These are phyloP conservation scores for Sesia apiformis DNA, from an alignment of 2,888 invertebrate species.

Conservation along the genomic window DNA sequence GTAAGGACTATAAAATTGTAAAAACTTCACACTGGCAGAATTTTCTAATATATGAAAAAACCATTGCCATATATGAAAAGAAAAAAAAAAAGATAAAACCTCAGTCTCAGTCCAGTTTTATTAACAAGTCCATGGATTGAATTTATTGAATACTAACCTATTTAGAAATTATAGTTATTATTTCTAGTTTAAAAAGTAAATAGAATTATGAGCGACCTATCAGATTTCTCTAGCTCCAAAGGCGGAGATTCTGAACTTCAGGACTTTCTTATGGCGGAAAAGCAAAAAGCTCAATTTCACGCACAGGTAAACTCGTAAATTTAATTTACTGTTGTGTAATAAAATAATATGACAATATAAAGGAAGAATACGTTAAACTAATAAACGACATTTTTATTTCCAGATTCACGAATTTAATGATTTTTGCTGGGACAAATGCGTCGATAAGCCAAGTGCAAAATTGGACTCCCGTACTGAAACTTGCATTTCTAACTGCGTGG, in stretches of 20 bases:
- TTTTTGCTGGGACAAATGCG: constrained; percentile 96
- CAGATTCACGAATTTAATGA: constrained; percentile 95
- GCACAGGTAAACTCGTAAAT: constrained; percentile 80
- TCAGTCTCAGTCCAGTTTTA: too few species aligned
- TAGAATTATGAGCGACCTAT: constrained; percentile 43
- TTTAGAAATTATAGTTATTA: constrained; percentile 4
- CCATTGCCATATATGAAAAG: too few species aligned
- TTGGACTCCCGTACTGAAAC: constrained; percentile 92
- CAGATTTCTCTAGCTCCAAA: constrained; percentile 52
- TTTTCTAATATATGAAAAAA: too few species aligned
- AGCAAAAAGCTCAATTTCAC: constrained; percentile 92
- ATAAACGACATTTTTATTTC: constrained; percentile 20
- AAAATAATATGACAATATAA: background rate
- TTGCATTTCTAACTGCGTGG: constrained; percentile 93
- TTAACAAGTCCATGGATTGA: too few species aligned
- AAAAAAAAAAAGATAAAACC: too few species aligned
- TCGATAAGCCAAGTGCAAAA: constrained; percentile 91
- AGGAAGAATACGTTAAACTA: too few species aligned
- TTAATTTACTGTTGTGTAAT: background rate
- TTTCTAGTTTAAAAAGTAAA: background rate
- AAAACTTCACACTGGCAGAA: too few species aligned
- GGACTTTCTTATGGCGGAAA: constrained; percentile 87
- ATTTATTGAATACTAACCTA: constrained; percentile 4
- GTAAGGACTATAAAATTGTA: too few species aligned
- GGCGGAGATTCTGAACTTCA: constrained; percentile 84